Base-by-base conservation (phyloP, 1,140 invertebrate species). In the Camponotus floridanus region DNA sequence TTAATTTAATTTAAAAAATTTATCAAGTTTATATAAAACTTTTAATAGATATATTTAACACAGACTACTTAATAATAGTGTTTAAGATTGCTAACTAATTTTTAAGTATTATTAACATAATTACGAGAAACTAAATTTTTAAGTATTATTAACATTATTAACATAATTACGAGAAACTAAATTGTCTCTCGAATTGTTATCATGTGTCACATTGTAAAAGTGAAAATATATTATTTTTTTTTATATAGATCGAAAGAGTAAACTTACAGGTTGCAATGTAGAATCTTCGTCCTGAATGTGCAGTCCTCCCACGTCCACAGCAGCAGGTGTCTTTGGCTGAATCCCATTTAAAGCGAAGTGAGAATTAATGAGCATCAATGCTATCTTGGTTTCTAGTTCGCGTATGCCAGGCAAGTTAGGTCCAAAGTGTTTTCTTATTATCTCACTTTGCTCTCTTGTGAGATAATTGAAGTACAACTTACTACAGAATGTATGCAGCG, bases 301-400 rank as follows among this genome's bases (percentile, higher is more conserved):
- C 4, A 97, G 88, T n/a, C 96, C 96, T 9, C 96, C 96, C 21
- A 97, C 94, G 92, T 97, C 96, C 6, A 97, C 89, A 1, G 96
- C 88, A 42, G 94, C 95, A 0, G 96, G 95, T 2, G 94, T 92
- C 15, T 92, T 91, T 0, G 96, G 95, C 57, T 94, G 94, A 0
- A 96, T 92, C 4, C 94, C 94, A 84, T 95, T 95, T 5, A 96
- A 68, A 2, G 94, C 91, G 68, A 95, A 95, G 92, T 97, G 96
- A n/a, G 94, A 94, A 91, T 97, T 97, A 0, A 95, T 92, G 11
- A 97, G 89, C 13, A 96, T 85, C 51, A 97, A 87, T 45, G 95
- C 95, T 7, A 95, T 86, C 51, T 95, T 95, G 45, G 90, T 94
- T 48, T 95, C 92, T 8, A 96, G 64, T 71, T 95, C 92, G 1